phyloP scores from a whole-genome alignment of 2,797 vertebrate species.

The Cyprinella venusta region DNA sequence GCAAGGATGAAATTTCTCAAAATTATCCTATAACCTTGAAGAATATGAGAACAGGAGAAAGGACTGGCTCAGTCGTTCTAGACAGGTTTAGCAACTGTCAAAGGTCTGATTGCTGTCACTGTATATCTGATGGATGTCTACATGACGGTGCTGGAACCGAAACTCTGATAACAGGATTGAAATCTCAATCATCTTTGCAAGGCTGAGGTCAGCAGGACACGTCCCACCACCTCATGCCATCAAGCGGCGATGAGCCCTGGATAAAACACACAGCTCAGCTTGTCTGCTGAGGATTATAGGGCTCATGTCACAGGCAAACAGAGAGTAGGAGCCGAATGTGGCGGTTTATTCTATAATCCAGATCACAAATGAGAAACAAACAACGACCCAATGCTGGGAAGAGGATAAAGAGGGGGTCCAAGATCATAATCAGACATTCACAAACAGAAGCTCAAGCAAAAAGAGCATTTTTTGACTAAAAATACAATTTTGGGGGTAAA shows the following conservation, averaged over 20 bases:
- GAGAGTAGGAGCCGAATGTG: not conserved
- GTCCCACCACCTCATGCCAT: slow-evolving; percentile 10
- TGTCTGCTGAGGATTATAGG: slow-evolving; percentile 27
- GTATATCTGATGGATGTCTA: not conserved
- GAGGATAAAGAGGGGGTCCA: not conserved
- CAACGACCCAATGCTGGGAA: not conserved
- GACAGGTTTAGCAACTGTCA: not conserved
- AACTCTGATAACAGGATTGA: slow-evolving; percentile 15
- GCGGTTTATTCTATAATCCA: slow-evolving; percentile 20
- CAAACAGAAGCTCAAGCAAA: not conserved
- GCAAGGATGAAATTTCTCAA: not conserved
- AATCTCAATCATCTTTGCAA: slow-evolving; percentile 22
- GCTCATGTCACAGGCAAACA: slow-evolving; percentile 10
- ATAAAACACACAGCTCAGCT: slow-evolving; percentile 16
- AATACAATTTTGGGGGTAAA: not conserved
- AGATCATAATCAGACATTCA: not conserved
- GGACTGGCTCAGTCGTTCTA: not conserved
- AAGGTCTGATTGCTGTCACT: slow-evolving; percentile 9
- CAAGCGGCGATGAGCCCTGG: not conserved
- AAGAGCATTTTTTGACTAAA: not conserved
- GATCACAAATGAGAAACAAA: slow-evolving; percentile 3
- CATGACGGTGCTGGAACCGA: not conserved
- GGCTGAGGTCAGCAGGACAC: slow-evolving; percentile 30
- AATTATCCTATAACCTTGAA: not conserved
- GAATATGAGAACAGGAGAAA: not conserved